These are phyloP conservation scores for Agrochola litura DNA, from an alignment of 2,888 invertebrate genomes.

Conservation along the genomic window DNA sequence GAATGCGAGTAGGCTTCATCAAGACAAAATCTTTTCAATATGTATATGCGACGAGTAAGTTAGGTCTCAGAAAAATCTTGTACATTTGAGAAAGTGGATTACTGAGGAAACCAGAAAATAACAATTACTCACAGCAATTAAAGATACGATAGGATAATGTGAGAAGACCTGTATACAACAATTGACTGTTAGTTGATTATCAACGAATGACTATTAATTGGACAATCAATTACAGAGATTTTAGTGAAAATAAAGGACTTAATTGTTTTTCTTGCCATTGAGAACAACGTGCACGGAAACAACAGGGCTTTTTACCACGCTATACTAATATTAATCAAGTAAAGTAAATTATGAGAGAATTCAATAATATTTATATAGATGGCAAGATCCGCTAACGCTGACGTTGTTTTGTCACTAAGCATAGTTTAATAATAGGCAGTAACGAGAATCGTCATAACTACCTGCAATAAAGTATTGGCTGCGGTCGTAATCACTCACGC, in stretches of 20 bases:
- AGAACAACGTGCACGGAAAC: neutral
- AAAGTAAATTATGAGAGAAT: neutral
- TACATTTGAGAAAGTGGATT: neutral
- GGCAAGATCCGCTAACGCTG: neutral
- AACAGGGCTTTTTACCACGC: neutral
- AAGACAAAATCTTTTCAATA: neutral
- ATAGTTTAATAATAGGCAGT: conserved; percentile 31
- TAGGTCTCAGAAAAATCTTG: neutral
- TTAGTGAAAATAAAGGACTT: neutral
- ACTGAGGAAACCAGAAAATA: neutral
- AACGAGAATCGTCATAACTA: conserved; percentile 63
- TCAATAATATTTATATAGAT: neutral
- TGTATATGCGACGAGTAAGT: neutral
- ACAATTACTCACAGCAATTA: neutral
- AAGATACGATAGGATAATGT: neutral
- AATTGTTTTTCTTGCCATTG: neutral
- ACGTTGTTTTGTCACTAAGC: conserved; percentile 10
- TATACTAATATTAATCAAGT: neutral
- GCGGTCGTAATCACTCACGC: conserved; percentile 69
- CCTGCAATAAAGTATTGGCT: conserved; percentile 62
- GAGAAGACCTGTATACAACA: neutral
- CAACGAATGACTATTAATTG: neutral
- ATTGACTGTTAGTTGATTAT: neutral
- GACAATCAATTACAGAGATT: neutral
- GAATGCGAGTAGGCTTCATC: neutral